Evolutionary conservation across 1,140 invertebrate genomes (phyloP).

Genomic region (Drosophila funebris): DNA sequence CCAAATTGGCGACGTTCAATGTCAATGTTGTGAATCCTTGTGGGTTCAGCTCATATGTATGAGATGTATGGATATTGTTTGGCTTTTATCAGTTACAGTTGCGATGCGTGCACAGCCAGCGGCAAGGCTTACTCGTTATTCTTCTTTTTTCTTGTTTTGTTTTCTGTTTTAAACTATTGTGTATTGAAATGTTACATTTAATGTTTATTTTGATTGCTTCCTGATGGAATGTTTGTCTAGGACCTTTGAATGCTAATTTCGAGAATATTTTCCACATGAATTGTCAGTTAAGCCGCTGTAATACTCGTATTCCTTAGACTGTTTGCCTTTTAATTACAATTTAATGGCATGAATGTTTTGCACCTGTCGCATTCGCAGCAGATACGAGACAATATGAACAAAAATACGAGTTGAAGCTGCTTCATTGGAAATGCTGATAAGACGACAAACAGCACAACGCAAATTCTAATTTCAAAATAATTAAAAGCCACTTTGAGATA

Average conservation of each 20-base stretch:
- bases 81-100: constrained; percentile 23
- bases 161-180: constrained; percentile 7
- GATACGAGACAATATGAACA: constrained; percentile 24
- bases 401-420: constrained; percentile 29
- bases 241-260: neutral
- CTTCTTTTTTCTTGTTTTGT: neutral
- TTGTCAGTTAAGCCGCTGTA: neutral
- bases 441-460: constrained; percentile 22
- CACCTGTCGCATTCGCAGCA: constrained; percentile 29
- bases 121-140: constrained; percentile 19
- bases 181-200: constrained; percentile 1
- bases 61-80: constrained; percentile 23
- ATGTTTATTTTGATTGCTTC: constrained; percentile 16
- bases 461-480: constrained; percentile 45
- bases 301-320: neutral
- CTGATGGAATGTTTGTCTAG: neutral
- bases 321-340: constrained; percentile 70
- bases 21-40: constrained; percentile 55
- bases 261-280: neutral
- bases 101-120: constrained; percentile 6
- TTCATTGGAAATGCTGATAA: constrained; percentile 47
- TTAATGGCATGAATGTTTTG: constrained; percentile 41
- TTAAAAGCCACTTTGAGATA: constrained; percentile 58
- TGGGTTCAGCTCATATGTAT: neutral
- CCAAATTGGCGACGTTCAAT: constrained; percentile 53